phyloP scores from a whole-genome alignment of 2,888 invertebrate genomes.

The Megaustenia siamemsis region DNA sequence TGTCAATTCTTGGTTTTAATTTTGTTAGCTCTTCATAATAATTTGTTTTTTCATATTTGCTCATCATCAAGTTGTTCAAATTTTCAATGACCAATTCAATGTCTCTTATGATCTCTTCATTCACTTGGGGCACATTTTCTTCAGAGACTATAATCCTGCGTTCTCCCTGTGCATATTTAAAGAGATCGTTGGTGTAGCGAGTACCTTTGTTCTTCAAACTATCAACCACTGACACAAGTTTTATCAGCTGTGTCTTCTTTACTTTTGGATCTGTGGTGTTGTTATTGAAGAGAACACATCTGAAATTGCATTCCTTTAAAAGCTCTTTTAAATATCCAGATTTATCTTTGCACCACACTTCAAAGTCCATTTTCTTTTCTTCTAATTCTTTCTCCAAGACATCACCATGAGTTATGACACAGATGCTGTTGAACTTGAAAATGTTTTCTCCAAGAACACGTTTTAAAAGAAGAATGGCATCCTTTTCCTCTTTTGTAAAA shows the following conservation, averaged over 20 bases:
- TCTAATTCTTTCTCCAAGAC: slow-evolving; percentile 44
- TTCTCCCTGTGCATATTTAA: slow-evolving; percentile 47
- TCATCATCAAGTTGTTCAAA: slow-evolving; percentile 32
- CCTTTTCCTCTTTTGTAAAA: slow-evolving; percentile 49
- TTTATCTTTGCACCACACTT: slow-evolving; percentile 32
- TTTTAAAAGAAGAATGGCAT: slow-evolving; percentile 50
- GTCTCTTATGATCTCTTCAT: slow-evolving; percentile 46
- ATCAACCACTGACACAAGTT: slow-evolving; percentile 40
- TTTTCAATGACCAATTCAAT: slow-evolving; percentile 45
- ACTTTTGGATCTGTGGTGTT: slow-evolving; percentile 31
- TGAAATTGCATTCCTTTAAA: slow-evolving; percentile 46
- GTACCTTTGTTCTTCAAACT: slow-evolving; percentile 42
- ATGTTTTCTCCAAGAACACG: slow-evolving; percentile 50
- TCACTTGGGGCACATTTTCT: slow-evolving; percentile 45
- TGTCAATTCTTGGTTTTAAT: slow-evolving; percentile 42
- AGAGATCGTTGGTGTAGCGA: slow-evolving; percentile 48
- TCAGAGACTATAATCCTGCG: slow-evolving; percentile 28
- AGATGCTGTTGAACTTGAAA: slow-evolving; percentile 41
- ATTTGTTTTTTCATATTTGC: background rate
- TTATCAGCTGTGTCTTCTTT: slow-evolving; percentile 41
- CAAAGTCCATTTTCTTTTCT: slow-evolving; percentile 23
- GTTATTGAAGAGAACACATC: slow-evolving; percentile 55
- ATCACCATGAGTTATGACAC: slow-evolving; percentile 52
- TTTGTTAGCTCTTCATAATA: slow-evolving; percentile 30
- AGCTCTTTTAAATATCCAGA: slow-evolving; percentile 39